Evolutionary conservation across 2,797 vertebrate genomes (phyloP), one percentile per base, ranked within the genome.

Genomic region (Anguilla pacifica): DNA sequence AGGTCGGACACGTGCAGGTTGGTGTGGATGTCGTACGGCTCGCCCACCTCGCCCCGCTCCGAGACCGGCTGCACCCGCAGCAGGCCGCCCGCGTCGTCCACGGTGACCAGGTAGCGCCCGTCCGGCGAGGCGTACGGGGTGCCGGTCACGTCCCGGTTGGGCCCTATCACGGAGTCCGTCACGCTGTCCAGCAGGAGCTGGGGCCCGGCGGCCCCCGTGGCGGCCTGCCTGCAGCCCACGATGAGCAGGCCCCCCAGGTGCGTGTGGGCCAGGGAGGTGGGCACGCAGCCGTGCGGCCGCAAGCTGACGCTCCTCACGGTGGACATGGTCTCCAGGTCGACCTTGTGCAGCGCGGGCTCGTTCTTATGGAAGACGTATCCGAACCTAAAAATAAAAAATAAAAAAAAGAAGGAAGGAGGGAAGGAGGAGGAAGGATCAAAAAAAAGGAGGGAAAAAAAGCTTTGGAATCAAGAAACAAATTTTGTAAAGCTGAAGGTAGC

Each of bases 1-100:
- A 99, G 92, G 81, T 99, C 98, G 0, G 98, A 98, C 91, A 99
- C 95, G 94, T 98, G 98, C 81, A 99, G 95, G 93, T 98, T 99
- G 85, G 98, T 99, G 93, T 98, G 97, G 92, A 99, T 98, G 92
- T 98, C 97, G 88, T 98, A 99, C 0, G 97, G 96, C 61, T 96
- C 96, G 67, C 95, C 95, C 90, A 99, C 97, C 90, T 98, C 95
- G 39, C 98, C 99, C 82, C 95, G 96, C 85, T 94, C 92, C 0
- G 98, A 97, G 86, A 99, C 95, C 3, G 93, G 93, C 93, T 99
- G 99, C 89, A 99, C 96, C 88, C 96, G 96, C 96, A 98, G 95
- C 39, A 99, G 93, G 82, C 98, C 98, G 15, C 97, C 96, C 0
- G 94, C 89, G 6, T 99, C 98, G 28, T 99, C 98, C 0, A 99